A percentile compares a stretch with the other conserved stretches of the same genome.
phyloP scores from a whole-genome alignment of 2,888 invertebrate species.

The Actias luna region DNA sequence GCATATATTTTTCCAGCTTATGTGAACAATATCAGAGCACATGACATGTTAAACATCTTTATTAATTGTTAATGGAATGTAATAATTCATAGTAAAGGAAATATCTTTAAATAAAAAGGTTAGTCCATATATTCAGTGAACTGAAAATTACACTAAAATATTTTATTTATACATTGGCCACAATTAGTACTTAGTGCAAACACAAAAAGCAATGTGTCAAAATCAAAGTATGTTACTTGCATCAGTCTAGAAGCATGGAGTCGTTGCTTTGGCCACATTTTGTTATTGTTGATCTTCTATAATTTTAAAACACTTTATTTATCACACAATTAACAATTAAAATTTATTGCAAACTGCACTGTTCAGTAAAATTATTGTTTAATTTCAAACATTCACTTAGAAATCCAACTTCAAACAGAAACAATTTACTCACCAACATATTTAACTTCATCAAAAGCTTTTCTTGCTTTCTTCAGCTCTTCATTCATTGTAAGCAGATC shows the following conservation, averaged over 20 bases:
- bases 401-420: neutral
- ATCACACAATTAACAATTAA: constrained; percentile 25
- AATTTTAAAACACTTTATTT: constrained; percentile 54
- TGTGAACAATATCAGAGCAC: neutral
- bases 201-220: constrained; percentile 55
- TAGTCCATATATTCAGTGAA: neutral
- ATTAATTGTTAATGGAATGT: neutral
- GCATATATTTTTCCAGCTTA: neutral
- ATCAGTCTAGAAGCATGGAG: constrained; percentile 74
- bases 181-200: constrained; percentile 17
- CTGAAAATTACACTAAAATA: constrained; percentile 4
- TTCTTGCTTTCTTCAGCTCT: constrained; percentile 98
- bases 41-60: neutral
- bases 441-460: constrained; percentile 99
- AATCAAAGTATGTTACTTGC: constrained; percentile 74
- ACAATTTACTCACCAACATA: constrained; percentile 88
- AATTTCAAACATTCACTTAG: neutral
- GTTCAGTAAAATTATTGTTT: neutral
- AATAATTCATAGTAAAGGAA: neutral
- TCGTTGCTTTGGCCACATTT: constrained; percentile 56
- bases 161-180: constrained; percentile 8
- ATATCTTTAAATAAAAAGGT: neutral
- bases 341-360: constrained; percentile 5
- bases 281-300: constrained; percentile 79
- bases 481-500: constrained; percentile 99